phyloP scores from a whole-genome alignment of 2,888 invertebrate species.

The Eurytoma adleriae region DNA sequence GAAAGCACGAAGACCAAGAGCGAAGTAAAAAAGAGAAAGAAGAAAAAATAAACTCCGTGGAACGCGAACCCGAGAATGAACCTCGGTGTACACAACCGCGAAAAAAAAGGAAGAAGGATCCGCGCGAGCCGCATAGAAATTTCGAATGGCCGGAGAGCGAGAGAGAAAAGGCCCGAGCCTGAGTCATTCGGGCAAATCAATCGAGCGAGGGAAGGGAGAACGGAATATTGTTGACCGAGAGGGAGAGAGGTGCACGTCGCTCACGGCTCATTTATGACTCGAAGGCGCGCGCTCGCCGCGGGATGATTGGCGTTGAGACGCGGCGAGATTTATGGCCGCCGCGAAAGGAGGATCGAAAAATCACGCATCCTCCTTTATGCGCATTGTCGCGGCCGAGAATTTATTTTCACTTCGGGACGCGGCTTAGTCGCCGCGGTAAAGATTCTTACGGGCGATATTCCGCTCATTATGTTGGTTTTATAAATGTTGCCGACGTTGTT shows the following conservation, averaged over 20 bases:
- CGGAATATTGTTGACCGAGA: conserved; percentile 45
- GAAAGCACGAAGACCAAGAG: conserved; percentile 8
- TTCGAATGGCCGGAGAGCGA: neutral
- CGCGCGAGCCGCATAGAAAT: conserved; percentile 20
- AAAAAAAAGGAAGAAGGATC: neutral
- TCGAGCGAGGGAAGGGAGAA: conserved; percentile 26
- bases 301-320: conserved; percentile 69
- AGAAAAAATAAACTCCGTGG: neutral
- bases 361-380: conserved; percentile 48
- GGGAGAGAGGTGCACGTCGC: conserved; percentile 55
- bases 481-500: too few relatives aligned
- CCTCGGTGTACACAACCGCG: too few relatives aligned
- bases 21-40: neutral
- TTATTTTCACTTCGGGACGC: conserved; percentile 29
- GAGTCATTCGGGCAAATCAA: conserved; percentile 54
- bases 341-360: conserved; percentile 58
- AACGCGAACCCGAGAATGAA: too few relatives aligned
- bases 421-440: neutral
- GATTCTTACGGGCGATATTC: neutral
- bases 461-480: too few relatives aligned
- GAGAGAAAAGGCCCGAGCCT: conserved; percentile 21
- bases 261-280: conserved; percentile 56
- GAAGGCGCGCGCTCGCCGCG: conserved; percentile 28
- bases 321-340: conserved; percentile 67
- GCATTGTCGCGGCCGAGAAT: conserved; percentile 15